Evolutionary conservation across 2,888 invertebrate genomes (phyloP).

Genomic region (Cerceris ruficornis): DNA sequence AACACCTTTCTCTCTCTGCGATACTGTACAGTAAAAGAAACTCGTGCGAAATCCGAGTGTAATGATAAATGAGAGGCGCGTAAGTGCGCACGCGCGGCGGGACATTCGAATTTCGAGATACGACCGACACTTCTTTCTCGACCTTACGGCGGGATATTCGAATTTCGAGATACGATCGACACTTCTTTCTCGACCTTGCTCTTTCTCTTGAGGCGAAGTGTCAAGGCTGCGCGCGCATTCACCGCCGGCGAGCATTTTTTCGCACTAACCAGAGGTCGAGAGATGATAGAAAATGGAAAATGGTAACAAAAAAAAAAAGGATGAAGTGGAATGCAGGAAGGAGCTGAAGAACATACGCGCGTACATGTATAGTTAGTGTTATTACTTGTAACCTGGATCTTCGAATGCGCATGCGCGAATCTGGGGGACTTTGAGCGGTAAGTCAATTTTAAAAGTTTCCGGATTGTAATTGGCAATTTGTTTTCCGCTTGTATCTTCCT

Average conservation of each 20-base stretch:
- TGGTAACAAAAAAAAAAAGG: conserved; percentile 16
- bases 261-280: conserved; percentile 15
- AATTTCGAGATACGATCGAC: conserved; percentile 4
- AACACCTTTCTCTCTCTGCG: conserved; percentile 26
- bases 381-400: too few species aligned
- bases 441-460: too few species aligned
- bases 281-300: not conserved
- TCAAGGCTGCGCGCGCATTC: not conserved
- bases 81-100: conserved; percentile 5
- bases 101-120: not conserved
- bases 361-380: not conserved
- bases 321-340: not conserved
- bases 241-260: conserved; percentile 25
- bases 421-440: too few species aligned
- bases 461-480: too few species aligned
- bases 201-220: conserved; percentile 2
- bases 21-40: conserved; percentile 26
- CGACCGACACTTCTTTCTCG: conserved; percentile 3
- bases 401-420: too few species aligned
- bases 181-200: not conserved
- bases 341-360: not conserved
- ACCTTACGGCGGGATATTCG: not conserved
- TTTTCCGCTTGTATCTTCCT: too few species aligned
- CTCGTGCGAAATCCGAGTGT: conserved; percentile 20
- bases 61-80: conserved; percentile 11